Evolutionary conservation across 2,797 vertebrate genomes (phyloP).

Genomic region (Oreonectes daqikongensis): DNA sequence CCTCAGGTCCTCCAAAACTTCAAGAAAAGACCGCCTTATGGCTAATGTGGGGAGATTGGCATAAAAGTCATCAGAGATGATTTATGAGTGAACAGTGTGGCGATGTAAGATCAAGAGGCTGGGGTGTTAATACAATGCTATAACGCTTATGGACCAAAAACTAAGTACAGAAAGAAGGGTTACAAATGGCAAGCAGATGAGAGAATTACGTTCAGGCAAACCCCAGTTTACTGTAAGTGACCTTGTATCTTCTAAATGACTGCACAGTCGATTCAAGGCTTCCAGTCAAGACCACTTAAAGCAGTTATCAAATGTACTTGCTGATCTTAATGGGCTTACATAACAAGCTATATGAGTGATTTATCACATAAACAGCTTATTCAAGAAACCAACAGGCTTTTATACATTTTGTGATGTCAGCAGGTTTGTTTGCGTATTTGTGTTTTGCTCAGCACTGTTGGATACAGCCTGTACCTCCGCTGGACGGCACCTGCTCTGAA

Average conservation of each 20-base stretch:
- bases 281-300: background rate
- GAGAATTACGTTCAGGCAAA: too few relatives aligned
- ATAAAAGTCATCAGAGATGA: slow-evolving; percentile 22
- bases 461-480: background rate
- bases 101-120: slow-evolving; percentile 2
- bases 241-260: background rate
- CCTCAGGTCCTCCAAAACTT: slow-evolving; percentile 9
- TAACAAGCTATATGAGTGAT: background rate
- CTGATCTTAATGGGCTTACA: background rate
- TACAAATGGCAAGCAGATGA: background rate
- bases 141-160: background rate
- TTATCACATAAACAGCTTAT: background rate
- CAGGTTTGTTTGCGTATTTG: slow-evolving; percentile 3
- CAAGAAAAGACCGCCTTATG: slow-evolving; percentile 33
- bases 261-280: background rate
- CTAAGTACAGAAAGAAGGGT: background rate
- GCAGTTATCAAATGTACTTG: background rate
- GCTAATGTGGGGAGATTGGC: slow-evolving; percentile 11
- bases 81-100: slow-evolving; percentile 28
- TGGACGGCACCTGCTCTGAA: slow-evolving; percentile 19
- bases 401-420: background rate
- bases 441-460: slow-evolving; percentile 12
- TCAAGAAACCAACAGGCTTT: background rate
- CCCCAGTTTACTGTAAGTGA: background rate
- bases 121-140: background rate